phyloP scores from a whole-genome alignment of 1,140 invertebrate genomes.

The Cotesia typhae region DNA sequence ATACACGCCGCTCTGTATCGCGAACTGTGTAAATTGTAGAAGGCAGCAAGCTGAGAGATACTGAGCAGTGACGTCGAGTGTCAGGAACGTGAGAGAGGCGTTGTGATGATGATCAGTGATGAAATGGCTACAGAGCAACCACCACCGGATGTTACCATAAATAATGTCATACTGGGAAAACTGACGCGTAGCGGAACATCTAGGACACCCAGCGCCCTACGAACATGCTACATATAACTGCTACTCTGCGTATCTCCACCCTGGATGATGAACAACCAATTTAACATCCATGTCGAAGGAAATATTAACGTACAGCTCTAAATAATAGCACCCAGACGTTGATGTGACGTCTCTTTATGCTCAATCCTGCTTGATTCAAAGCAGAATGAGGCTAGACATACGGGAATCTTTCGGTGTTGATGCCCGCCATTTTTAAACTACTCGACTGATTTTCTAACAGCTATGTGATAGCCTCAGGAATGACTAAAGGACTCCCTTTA shows the following conservation, averaged over 20 bases:
- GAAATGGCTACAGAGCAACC: constrained; percentile 21
- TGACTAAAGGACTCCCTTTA: no score
- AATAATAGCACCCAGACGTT: neutral
- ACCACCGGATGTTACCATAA: constrained; percentile 17
- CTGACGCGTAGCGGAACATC: constrained; percentile 50
- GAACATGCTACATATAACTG: no score
- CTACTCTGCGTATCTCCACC: no score
- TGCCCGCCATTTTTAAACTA: no score
- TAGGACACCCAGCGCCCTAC: constrained; percentile 55
- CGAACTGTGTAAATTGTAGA: neutral
- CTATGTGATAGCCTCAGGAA: no score
- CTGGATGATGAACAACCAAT: constrained; percentile 44
- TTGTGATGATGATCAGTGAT: constrained; percentile 24
- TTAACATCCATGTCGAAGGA: constrained; percentile 11
- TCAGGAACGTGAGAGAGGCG: constrained; percentile 26
- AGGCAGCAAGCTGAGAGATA: neutral
- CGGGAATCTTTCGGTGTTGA: no score
- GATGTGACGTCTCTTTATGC: neutral
- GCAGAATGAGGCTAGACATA: no score
- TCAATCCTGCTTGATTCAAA: neutral
- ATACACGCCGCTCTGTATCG: neutral
- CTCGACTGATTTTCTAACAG: no score
- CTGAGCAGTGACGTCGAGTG: constrained; percentile 25
- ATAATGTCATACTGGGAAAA: constrained; percentile 27
- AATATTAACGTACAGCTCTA: constrained; percentile 10